Evolutionary conservation across 1,140 invertebrate species (phyloP), one percentile per base, ranked within the genome.

Genomic region (Carposina sasakii): DNA sequence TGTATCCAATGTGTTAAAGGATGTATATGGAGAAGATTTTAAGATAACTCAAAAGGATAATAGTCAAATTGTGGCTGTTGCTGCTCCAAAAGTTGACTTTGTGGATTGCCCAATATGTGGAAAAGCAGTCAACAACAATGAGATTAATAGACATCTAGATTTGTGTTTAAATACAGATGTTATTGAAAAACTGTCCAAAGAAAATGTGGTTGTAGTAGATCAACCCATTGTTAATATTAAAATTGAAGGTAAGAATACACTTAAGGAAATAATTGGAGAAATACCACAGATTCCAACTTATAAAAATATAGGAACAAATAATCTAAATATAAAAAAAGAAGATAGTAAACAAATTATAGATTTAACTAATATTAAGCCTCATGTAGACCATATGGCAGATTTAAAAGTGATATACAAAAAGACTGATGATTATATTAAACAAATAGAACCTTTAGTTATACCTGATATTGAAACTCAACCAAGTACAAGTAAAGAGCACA

Each of bases 81-180:
- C 60, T 39, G 46, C 57, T 33, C 8, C 47, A 48, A 69, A 57
- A 36, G 44, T 63, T 34, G 42, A 69, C 43, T 49, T 63, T 40
- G 76, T 81, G 22, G 70, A 74, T 36, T 90, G 89, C 74, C 87
- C 88, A 9, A 67, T 89, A 37, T 91, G 90, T 66, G 68, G 69
- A 41, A 61, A 47, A 13, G 63, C 47, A 48, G 41, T 90, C 10
- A 50, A 60, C 30, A 50, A 56, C 42, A 36, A 60, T 13, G 46
- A 78, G 47, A 86, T 90, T 33, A 87, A 89, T 54, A 67, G 52
- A 28, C 89, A 90, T 69, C 61, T 90, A 48, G 86, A 89, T 62
- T 69, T 81, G 47, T 90, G 88, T 56, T 57, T 89, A 3, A 71
- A 81, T 55, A 81, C 68, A 62, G 69, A 78, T 46, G 47, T 76